A percentile compares a stretch with the other conserved stretches of the same genome.
Evolutionary conservation across 2,113 vertebrate genomes (phyloP).

Genomic region (Eudorcas thomsonii): DNA sequence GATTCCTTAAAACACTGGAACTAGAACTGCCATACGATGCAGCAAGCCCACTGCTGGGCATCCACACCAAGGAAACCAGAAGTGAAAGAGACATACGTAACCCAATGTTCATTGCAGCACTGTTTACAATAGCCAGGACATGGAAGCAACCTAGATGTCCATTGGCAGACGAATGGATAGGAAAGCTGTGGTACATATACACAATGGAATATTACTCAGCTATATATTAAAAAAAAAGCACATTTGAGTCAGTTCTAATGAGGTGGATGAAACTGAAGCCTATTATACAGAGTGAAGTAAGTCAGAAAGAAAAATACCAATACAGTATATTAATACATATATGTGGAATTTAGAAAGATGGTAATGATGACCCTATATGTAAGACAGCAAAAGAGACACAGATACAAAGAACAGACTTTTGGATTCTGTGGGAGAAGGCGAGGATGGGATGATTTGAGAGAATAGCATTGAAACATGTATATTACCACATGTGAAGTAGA

Average conservation of each 20-base stretch:
- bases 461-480: neutral
- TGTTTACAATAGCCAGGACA: neutral
- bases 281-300: neutral
- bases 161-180: neutral
- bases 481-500: neutral
- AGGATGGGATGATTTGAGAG: neutral
- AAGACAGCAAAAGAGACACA: neutral
- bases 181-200: neutral
- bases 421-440: neutral
- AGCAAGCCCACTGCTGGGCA: neutral
- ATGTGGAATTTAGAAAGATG: neutral
- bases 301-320: neutral
- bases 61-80: neutral
- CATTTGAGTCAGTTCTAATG: neutral
- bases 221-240: too few species aligned
- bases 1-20: neutral
- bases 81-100: rapidly evolving
- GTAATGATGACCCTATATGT: neutral
- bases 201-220: neutral
- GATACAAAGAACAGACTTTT: neutral
- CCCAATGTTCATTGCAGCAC: neutral
- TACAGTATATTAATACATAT: neutral
- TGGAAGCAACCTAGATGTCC: neutral
- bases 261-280: neutral
- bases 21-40: neutral